Conservation (phyloP, 2,888 invertebrate genomes). For the Phaonia tiefii region DNA sequence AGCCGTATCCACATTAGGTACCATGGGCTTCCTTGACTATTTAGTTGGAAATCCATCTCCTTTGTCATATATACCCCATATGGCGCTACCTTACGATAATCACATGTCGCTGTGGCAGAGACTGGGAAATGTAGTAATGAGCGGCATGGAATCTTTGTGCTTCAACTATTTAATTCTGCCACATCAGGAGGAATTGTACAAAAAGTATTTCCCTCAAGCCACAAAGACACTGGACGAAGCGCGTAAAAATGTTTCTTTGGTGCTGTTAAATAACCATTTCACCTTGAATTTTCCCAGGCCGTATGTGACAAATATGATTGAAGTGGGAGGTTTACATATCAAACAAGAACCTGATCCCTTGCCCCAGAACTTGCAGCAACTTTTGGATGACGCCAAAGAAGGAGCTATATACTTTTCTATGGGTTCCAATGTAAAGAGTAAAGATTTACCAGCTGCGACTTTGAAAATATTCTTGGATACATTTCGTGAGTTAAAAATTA, state of each 20-base stretch:
- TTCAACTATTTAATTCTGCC: constrained; percentile 70
- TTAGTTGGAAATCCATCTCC: constrained; percentile 74
- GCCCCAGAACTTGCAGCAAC: constrained; percentile 66
- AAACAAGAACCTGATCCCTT: constrained; percentile 52
- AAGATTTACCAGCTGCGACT: constrained; percentile 71
- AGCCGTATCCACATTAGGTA: constrained; percentile 70
- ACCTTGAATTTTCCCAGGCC: constrained; percentile 72
- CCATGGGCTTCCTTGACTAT: constrained; percentile 67
- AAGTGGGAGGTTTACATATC: constrained; percentile 74
- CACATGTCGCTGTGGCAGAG: constrained; percentile 77
- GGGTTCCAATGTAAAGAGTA: constrained; percentile 78
- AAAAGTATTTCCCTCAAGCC: constrained; percentile 72
- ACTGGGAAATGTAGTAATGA: constrained; percentile 72
- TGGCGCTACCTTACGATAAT: constrained; percentile 69
- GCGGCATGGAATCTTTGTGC: constrained; percentile 61
- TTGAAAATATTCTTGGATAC: constrained; percentile 53
- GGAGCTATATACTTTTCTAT: constrained; percentile 81
- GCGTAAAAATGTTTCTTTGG: constrained; percentile 72
- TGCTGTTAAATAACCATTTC: constrained; percentile 75
- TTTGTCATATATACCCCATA: constrained; percentile 73
- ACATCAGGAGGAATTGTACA: constrained; percentile 69
- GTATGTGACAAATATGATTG: constrained; percentile 73
- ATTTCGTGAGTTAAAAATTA: constrained; percentile 68
- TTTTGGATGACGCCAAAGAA: constrained; percentile 73
- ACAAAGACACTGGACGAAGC: constrained; percentile 69